phyloP scores from a whole-genome alignment of 2,113 vertebrate species.

The Catharus minimus region DNA sequence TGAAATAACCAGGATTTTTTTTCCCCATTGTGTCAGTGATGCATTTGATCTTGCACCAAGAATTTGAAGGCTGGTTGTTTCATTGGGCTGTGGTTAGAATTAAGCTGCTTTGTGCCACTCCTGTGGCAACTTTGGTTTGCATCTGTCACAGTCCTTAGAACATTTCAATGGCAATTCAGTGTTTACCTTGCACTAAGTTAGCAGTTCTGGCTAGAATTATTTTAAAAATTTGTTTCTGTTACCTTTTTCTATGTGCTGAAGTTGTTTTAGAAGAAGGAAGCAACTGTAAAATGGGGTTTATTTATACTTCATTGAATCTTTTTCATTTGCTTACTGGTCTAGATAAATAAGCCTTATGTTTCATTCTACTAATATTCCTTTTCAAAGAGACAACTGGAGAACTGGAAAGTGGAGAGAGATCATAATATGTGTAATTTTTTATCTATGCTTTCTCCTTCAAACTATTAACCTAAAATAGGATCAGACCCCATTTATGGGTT shows the following conservation, averaged over 20 bases:
- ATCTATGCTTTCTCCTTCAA: not conserved
- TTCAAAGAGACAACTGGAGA: not conserved
- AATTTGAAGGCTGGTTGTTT: not conserved
- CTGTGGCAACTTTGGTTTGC: not conserved
- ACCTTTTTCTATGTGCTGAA: not conserved
- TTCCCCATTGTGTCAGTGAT: not conserved
- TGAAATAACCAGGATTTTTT: not conserved
- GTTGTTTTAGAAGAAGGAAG: not conserved
- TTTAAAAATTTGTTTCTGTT: accelerated
- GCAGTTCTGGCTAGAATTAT: not conserved
- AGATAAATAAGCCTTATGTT: not conserved
- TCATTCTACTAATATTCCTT: not conserved
- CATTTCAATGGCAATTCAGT: not conserved
- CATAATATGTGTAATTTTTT: not conserved
- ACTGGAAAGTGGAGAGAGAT: not conserved
- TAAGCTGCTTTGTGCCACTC: not conserved
- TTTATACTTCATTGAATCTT: not conserved
- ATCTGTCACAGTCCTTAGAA: not conserved
- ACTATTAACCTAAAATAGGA: not conserved
- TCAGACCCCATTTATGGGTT: not conserved
- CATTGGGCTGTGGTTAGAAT: not conserved
- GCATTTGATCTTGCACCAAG: not conserved
- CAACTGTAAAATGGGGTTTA: not conserved
- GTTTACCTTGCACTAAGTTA: not conserved
- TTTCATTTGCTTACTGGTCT: not conserved